These are phyloP conservation scores for Melikaiella ostensackeni DNA, from an alignment of 2,888 invertebrate species.

Conservation along the genomic window DNA sequence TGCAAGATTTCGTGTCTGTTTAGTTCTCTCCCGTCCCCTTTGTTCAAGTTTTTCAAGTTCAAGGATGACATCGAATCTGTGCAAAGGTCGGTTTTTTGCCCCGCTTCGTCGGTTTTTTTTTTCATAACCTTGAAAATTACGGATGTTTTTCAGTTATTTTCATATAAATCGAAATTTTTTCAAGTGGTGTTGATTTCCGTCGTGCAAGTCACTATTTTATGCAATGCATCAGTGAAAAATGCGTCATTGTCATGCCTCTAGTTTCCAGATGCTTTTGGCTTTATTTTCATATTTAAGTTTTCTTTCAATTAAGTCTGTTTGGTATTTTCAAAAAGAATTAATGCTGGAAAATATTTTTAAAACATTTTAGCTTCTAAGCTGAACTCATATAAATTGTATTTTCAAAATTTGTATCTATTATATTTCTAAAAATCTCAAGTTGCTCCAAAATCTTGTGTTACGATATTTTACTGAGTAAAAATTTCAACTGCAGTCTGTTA, in stretches of 20 bases:
- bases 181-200: not conserved
- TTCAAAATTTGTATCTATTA: no score
- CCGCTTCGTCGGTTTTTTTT: not conserved
- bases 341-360: no score
- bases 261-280: constrained; percentile 7
- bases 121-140: not conserved
- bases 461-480: not conserved
- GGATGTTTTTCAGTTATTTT: not conserved
- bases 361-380: no score
- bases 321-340: no score
- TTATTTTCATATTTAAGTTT: constrained; percentile 32
- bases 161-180: not conserved
- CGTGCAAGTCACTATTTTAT: constrained; percentile 37
- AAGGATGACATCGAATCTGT: constrained; percentile 7
- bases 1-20: constrained; percentile 5
- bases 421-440: no score
- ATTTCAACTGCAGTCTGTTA: not conserved
- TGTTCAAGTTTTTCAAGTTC: not conserved
- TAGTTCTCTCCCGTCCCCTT: constrained; percentile 3
- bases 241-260: not conserved
- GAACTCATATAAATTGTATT: no score
- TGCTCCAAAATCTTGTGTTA: no score
- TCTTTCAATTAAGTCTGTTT: not conserved
- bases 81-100: constrained; percentile 43
- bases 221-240: not conserved